These are phyloP conservation scores for Distichodus sexfasciatus DNA, from an alignment of 2,797 vertebrate species.

Conservation along the genomic window DNA sequence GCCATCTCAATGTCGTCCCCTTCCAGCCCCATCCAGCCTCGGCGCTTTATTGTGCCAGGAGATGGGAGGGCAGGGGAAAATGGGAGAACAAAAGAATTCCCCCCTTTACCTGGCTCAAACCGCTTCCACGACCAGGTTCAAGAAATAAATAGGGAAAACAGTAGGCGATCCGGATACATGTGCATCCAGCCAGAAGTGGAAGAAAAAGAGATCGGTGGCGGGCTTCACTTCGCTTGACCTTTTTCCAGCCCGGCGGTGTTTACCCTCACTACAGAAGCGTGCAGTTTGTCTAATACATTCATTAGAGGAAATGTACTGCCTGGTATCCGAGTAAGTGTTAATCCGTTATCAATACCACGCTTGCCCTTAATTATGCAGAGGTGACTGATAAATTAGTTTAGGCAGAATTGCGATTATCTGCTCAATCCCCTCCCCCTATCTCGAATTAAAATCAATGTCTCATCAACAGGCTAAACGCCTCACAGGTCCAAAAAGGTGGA, in stretches of 20 bases:
- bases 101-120: too few relatives aligned
- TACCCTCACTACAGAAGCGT: background rate
- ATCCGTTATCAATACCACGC: conserved; percentile 53
- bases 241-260: conserved; percentile 25
- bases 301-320: conserved; percentile 32
- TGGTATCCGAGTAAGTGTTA: conserved; percentile 31
- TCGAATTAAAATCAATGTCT: conserved; percentile 54
- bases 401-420: conserved; percentile 49
- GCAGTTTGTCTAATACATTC: conserved; percentile 3
- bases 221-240: conserved; percentile 32
- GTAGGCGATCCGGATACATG: too few relatives aligned
- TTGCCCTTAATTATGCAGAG: conserved; percentile 52
- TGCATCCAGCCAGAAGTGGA: too few relatives aligned
- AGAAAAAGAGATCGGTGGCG: too few relatives aligned
- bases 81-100: background rate
- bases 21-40: conserved; percentile 10
- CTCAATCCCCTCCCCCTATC: conserved; percentile 45
- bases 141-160: too few relatives aligned
- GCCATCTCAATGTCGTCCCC: conserved; percentile 49
- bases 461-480: conserved; percentile 42
- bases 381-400: conserved; percentile 54
- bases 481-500: conserved; percentile 19
- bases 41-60: background rate
- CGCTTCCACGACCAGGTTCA: too few relatives aligned
- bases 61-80: conserved; percentile 5